Base-by-base conservation (phyloP, 2,888 invertebrate genomes). In the Axea sp. region DNA sequence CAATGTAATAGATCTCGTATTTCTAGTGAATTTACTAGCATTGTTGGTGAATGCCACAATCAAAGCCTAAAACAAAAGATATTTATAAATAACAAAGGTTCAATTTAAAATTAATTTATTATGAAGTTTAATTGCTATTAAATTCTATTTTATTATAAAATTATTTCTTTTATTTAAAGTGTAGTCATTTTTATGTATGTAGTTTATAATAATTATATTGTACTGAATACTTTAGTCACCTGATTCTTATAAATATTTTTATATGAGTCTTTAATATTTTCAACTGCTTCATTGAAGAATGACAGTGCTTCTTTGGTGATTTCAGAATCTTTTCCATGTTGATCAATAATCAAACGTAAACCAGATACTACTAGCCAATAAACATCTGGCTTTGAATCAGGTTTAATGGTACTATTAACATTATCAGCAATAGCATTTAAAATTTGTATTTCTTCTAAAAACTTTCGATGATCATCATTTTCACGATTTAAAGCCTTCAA, bases 11-110 rank as follows among this genome's bases (percentile, higher is more conserved):
- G 85, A 81, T 33, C 84, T 79, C 4, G 82, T 79, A 47, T 83
- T 80, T 14, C 83, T 83, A 22, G 35, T 24, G n/a, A 81, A 80
- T 73, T 93, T 92, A 41, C 90, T 91, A 3, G 91, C 90, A 86
- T 93, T 92, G 51, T 91, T 93, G 1, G 91, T 90, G 39, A 94
- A 90, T 5, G 90, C 91, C 7, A 91, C 90, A 76, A 94, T 89
- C 14, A 94, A 80, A 15, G 91, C 92, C 87, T 87, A 57, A 6
- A 79, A 68, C 14, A 47, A 19, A 51, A 19, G 49, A 43, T 7
- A 24, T 24, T 19, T 19, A 15, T 2, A n/a, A 3, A 37, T 37
- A 17, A 2, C 8, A 31, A 4, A 31, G n/a, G n/a, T n/a, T n/a
- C n/a, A n/a, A n/a, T n/a, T n/a, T n/a, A n/a, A n/a, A n/a, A n/a